Evolutionary conservation across 2,797 vertebrate genomes (phyloP).

Genomic region (Uromys caudimaculatus): DNA sequence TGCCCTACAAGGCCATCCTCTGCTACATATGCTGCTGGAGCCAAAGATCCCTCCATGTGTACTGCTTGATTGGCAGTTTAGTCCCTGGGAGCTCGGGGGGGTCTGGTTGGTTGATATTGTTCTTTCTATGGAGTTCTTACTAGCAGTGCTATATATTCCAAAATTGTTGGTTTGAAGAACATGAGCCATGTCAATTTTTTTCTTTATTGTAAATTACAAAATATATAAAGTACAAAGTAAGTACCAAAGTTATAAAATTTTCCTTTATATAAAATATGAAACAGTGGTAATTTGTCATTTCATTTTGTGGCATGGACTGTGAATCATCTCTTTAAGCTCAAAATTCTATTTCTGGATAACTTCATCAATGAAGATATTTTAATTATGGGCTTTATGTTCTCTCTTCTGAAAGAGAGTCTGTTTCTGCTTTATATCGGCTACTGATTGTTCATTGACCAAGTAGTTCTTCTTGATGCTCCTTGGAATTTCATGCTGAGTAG

Average conservation of each 20-base stretch:
- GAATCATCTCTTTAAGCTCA: neutral
- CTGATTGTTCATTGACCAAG: neutral
- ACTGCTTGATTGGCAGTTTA: no score
- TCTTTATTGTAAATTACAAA: neutral
- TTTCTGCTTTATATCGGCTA: neutral
- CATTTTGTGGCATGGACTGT: neutral
- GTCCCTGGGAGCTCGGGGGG: no score
- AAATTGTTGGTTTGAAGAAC: neutral
- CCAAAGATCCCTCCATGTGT: no score
- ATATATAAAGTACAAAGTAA: neutral
- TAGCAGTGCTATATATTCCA: neutral
- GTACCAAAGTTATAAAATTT: neutral
- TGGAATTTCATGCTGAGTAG: neutral
- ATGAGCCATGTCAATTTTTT: neutral
- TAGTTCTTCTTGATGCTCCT: neutral
- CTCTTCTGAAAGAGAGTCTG: neutral
- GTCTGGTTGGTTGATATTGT: no score
- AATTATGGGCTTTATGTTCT: neutral
- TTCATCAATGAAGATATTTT: neutral
- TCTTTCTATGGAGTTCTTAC: neutral
- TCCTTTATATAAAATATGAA: neutral
- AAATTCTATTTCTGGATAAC: neutral
- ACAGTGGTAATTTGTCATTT: neutral
- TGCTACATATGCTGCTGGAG: no score
- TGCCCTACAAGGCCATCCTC: no score